Percentiles rank a stretch among this genome's conserved stretches.
These are phyloP conservation scores for Biston stratarius DNA, from an alignment of 2,888 invertebrate genomes.

Conservation along the genomic window DNA sequence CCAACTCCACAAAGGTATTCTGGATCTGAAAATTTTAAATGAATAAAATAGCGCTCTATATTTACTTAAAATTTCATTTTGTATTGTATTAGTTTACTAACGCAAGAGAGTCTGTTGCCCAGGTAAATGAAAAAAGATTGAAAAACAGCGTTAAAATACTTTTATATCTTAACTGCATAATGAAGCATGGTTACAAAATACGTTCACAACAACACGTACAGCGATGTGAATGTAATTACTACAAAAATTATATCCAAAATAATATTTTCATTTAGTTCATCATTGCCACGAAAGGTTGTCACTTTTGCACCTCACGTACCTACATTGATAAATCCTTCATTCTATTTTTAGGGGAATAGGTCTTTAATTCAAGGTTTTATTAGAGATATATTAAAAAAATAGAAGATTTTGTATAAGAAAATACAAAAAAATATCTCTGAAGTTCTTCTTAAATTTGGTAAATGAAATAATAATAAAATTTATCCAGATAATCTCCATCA, in stretches of 20 bases:
- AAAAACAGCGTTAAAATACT: conserved; percentile 2
- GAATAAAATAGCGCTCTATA: background rate
- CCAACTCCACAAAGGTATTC: conserved; percentile 90
- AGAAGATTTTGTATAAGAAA: no score
- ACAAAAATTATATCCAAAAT: background rate
- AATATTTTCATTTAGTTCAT: background rate
- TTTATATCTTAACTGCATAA: conserved; percentile 10
- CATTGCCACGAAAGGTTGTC: background rate
- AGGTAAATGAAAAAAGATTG: background rate
- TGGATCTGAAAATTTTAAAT: conserved; percentile 54
- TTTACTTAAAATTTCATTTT: no score
- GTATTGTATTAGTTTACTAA: conserved; percentile 7
- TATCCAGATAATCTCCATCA: no score
- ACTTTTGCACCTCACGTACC: background rate
- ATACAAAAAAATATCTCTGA: no score
- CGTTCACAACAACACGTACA: background rate
- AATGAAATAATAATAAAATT: no score
- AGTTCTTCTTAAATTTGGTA: no score
- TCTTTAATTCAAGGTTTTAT: no score
- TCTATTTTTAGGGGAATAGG: background rate
- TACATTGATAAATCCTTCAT: background rate
- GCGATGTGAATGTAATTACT: background rate
- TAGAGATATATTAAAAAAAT: no score
- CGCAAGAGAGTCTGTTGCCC: conserved; percentile 10
- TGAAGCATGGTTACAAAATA: background rate